Base-by-base conservation (phyloP, 2,113 vertebrate genomes). In the Hemibates koningsi region DNA sequence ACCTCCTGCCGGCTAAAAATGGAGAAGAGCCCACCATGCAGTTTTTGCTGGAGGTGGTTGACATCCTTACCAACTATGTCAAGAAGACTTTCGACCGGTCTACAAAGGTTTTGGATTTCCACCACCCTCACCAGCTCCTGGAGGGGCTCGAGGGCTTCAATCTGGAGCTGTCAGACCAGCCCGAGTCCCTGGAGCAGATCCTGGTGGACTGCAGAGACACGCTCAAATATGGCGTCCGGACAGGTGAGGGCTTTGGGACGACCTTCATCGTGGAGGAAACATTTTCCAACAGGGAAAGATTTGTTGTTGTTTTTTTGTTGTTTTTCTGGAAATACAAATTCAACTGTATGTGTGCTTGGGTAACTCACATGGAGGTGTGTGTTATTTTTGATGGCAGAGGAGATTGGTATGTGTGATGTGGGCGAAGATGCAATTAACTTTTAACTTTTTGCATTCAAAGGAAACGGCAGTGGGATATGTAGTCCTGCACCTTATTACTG, bases 131-230 rank as follows among this genome's bases (percentile, higher is more conserved):
- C 91, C 99, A 99, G 95, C 97, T 99, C 16, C 95, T 99, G 86
- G 98, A 99, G 86, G 99, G 99, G 66, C 98, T 99, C 96, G 98
- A 99, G 94, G 99, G 99, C 89, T 99, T 99, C 94, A 99, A 99
- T 92, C 95, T 99, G 95, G 99, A 99, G 94, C 97, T 99, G 59
- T 99, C 98, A 0, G 99, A 99, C 94, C 98, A 99, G 87, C 99
- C 99, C 0, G 99, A 99, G 87, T 99, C 98, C n/a, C 95, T 99
- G 92, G 99, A 99, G 95, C 99, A 99, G 96, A 99, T 99, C 90
- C 96, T 99, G 89, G 99, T 99, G 93, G 99, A 99, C 94, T 99
- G 99, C 94, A 97, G 99, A 94, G 99, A 99, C 95, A 99, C 98
- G 0, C 97, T 99, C 78, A 99, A 99, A 91, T 99, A 99, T 2